Percentiles rank a stretch among this genome's conserved stretches.
Conservation (phyloP, 2,113 vertebrate genomes). For the Ptilonorhynchus violaceus region DNA sequence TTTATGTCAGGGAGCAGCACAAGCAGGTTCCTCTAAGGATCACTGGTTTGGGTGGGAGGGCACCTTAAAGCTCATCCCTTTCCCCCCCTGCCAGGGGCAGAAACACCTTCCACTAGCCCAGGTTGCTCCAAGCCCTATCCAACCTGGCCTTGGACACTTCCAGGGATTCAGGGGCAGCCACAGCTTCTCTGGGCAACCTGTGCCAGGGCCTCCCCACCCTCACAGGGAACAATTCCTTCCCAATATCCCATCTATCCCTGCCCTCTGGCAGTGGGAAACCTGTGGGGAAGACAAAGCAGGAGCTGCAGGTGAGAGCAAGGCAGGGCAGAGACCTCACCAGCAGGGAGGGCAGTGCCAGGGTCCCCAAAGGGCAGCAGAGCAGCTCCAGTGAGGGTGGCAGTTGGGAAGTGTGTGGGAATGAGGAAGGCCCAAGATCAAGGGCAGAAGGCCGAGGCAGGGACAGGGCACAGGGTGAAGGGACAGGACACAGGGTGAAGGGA, state of each 20-base stretch:
- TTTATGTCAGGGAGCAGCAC: neutral
- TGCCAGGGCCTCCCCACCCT: neutral
- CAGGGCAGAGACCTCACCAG: neutral
- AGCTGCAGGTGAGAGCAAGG: neutral
- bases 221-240: neutral
- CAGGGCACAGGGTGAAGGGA: neutral
- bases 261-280: neutral
- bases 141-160: neutral
- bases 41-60: neutral
- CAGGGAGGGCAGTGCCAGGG: neutral
- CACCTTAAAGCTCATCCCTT: neutral
- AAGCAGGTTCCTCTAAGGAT: neutral
- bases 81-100: neutral
- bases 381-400: neutral
- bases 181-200: neutral
- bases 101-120: neutral
- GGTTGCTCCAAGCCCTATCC: neutral
- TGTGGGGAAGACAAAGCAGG: neutral
- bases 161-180: neutral
- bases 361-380: neutral
- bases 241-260: fast-evolving
- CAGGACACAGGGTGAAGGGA: too few relatives aligned
- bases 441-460: neutral
- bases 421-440: neutral
- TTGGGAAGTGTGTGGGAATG: neutral